Conservation (phyloP, 2,797 vertebrate species). For the Sciurus carolinensis region DNA sequence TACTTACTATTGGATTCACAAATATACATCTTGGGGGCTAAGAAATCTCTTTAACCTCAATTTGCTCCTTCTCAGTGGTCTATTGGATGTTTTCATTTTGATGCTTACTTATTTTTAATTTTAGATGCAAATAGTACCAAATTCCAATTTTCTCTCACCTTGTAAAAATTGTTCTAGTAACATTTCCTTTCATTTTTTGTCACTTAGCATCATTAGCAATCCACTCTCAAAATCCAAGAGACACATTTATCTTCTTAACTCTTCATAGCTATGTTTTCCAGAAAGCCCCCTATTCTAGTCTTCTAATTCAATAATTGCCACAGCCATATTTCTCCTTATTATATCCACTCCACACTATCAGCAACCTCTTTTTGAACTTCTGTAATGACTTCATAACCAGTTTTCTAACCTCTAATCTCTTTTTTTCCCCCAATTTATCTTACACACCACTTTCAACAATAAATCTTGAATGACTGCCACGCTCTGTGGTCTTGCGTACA, state of each 20-base stretch:
- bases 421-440: not conserved
- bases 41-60: not conserved
- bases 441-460: not conserved
- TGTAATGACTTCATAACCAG: not conserved
- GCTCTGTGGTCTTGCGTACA: not conserved
- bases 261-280: not conserved
- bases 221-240: not conserved
- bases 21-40: not conserved
- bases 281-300: not conserved
- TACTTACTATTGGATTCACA: not conserved
- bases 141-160: not conserved
- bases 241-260: not conserved
- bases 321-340: not conserved
- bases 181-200: not conserved
- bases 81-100: conserved; percentile 11
- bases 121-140: not conserved
- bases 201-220: not conserved
- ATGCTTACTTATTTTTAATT: not conserved
- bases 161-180: not conserved
- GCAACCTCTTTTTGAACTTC: not conserved
- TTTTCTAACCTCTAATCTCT: not conserved
- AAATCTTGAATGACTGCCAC: not conserved
- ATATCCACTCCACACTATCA: not conserved
- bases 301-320: not conserved
- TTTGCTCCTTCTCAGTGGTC: not conserved